A percentile compares a stretch with the other conserved stretches of the same genome.
Conservation (phyloP, 2,113 vertebrate genomes). For the Echinops telfairi region DNA sequence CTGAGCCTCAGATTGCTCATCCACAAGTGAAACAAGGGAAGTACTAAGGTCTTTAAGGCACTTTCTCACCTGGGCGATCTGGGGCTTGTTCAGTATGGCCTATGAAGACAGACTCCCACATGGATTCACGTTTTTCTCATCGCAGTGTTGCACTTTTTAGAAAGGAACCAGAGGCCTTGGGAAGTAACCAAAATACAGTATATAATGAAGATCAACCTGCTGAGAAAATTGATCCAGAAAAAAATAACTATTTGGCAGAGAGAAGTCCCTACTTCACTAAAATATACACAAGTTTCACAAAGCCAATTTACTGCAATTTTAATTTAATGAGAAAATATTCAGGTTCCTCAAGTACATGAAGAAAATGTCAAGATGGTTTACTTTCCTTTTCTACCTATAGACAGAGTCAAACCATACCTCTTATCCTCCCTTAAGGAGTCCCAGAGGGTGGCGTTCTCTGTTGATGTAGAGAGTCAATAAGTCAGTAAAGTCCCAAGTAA, state of each 20-base stretch:
- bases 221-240: constrained; percentile 54
- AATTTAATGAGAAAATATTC: constrained; percentile 68
- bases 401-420: constrained; percentile 58
- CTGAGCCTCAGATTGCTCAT: neutral
- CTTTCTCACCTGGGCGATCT: neutral
- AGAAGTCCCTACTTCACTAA: constrained; percentile 55
- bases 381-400: constrained; percentile 64
- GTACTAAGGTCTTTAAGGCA: neutral
- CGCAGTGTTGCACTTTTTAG: constrained; percentile 14
- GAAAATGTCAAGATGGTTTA: constrained; percentile 72
- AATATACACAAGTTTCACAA: constrained; percentile 52
- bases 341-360: constrained; percentile 63
- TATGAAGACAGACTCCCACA: constrained; percentile 19
- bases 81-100: neutral
- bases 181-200: constrained; percentile 28
- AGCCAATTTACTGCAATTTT: constrained; percentile 62
- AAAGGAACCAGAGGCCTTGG: neutral
- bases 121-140: constrained; percentile 46
- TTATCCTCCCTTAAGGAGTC: constrained; percentile 60
- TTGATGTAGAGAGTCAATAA: constrained; percentile 81
- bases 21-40: constrained; percentile 16
- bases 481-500: constrained; percentile 82
- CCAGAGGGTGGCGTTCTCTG: constrained; percentile 71
- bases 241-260: constrained; percentile 46
- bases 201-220: constrained; percentile 48